Conservation (phyloP, 2,888 invertebrate genomes). For the Elysia crispata region DNA sequence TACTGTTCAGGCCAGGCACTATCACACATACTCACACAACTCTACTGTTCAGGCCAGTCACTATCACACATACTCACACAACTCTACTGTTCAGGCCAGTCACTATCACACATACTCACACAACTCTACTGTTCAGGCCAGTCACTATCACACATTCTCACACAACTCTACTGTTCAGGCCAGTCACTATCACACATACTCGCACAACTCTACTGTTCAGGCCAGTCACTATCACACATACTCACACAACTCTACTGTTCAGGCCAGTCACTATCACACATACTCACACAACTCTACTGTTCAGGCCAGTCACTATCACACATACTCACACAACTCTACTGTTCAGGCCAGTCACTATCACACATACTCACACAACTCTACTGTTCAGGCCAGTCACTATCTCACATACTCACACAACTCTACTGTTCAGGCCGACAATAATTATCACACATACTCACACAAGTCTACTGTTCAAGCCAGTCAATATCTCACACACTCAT, state of each 20-base stretch:
- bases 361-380: constrained; percentile 24
- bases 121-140: neutral
- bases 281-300: constrained; percentile 21
- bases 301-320: neutral
- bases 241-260: constrained; percentile 15
- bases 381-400: neutral
- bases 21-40: constrained; percentile 16
- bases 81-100: neutral
- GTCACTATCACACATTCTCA: neutral
- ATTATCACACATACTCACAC: constrained; percentile 9
- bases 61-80: constrained; percentile 9
- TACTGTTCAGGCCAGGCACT: neutral
- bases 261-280: neutral
- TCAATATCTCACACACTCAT: constrained; percentile 3
- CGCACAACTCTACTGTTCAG: neutral
- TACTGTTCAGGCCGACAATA: neutral
- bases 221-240: neutral
- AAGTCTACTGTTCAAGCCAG: neutral
- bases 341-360: neutral
- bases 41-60: neutral
- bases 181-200: neutral
- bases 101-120: constrained; percentile 7
- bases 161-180: neutral
- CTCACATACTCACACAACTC: constrained; percentile 21
- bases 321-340: constrained; percentile 23